These are phyloP conservation scores for Catamblyrhynchus diadema DNA, from an alignment of 2,797 vertebrate species.

Conservation along the genomic window DNA sequence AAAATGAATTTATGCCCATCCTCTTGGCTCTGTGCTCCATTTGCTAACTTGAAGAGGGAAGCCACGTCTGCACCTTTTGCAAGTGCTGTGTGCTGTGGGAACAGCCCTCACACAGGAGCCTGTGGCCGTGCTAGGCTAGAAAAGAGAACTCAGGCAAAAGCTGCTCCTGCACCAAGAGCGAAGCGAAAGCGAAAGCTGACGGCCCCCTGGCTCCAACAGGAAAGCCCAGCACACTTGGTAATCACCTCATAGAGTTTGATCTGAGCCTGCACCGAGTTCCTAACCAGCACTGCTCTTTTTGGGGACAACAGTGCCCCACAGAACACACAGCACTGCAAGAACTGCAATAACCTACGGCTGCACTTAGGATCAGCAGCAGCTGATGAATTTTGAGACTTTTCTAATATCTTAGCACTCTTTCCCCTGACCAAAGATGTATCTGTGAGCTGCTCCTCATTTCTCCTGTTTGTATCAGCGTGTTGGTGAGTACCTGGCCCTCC, in stretches of 20 bases:
- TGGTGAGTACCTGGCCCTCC: background rate
- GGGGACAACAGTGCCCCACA: background rate
- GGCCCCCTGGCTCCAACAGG: background rate
- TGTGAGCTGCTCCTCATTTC: background rate
- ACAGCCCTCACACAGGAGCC: background rate
- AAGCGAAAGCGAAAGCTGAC: background rate
- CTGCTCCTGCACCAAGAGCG: fast-evolving
- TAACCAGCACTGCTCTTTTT: background rate
- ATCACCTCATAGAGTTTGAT: background rate
- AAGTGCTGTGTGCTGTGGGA: background rate
- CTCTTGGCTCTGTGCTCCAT: background rate
- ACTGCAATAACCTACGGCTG: fast-evolving
- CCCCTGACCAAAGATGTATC: background rate
- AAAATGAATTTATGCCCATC: background rate
- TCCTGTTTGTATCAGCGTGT: background rate
- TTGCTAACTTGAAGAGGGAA: background rate
- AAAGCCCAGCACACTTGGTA: background rate
- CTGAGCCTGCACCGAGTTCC: background rate
- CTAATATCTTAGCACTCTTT: background rate
- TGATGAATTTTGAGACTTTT: background rate
- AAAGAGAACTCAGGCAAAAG: background rate
- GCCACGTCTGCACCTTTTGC: fast-evolving
- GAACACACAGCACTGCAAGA: background rate
- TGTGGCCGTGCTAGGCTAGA: background rate
- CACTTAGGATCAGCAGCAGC: background rate